Base-by-base conservation (phyloP, 2,888 invertebrate genomes). In the Spodoptera picta region DNA sequence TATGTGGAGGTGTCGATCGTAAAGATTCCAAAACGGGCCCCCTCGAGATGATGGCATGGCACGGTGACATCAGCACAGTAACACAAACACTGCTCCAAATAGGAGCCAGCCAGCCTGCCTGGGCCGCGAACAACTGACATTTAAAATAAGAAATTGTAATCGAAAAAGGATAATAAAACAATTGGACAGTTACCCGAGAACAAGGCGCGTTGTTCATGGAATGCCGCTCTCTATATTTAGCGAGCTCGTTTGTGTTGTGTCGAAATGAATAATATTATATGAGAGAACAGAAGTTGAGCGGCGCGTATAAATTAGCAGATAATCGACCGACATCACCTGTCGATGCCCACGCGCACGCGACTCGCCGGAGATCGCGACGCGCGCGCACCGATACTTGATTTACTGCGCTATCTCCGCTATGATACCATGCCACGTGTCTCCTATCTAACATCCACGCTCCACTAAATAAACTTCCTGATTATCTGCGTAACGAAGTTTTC, bases 1-100 rank as follows among this genome's bases (percentile, higher is more conserved):
- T 83, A 86, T 92, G 93, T 92, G 93, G 92, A 92, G 93, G 92
- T 92, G 93, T 88, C 76, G 90, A 86, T 92, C 92, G 90, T 92
- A 92, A 92, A 92, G 88, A 86, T 87, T 84, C 92, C 92, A 90
- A 92, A 93, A 88, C 86, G 86, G 92, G 90, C 88, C 88, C 81
- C 88, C 82, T 82, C 81, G 73, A 79, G 86, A 86, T 89, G 90
- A 91, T 89, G 88, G 83, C 87, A 86, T 83, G 85, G 71, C 73
- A 73, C 79, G 88, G 86, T 94, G 94, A 94, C 92, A 92, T 94
- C 94, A 94, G 84, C 89, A 64, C 75, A 75, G 79, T 73, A 83
- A 87, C 84, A 83, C 79, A 82, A 81, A 87, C 82, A 79, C 72
- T 83, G 81, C 82, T 87, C 87, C 84, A 83, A 88, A 91, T 90